phyloP scores from a whole-genome alignment of 2,797 vertebrate species.

The Phoxinus dragarum region DNA sequence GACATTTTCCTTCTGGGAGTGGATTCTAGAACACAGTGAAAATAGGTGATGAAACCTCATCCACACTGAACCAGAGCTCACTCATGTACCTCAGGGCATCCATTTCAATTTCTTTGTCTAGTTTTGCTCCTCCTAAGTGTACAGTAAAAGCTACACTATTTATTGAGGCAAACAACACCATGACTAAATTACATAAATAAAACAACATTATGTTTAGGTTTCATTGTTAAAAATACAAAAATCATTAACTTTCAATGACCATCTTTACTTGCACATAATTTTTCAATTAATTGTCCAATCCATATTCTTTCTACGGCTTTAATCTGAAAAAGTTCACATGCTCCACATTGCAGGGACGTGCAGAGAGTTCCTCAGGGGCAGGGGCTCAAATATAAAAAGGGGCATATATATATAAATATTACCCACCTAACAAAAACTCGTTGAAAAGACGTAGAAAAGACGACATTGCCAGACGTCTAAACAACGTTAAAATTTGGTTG shows the following conservation, averaged over 20 bases:
- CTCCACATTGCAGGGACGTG: neutral
- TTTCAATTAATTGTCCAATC: neutral
- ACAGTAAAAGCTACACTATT: neutral
- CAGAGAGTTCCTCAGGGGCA: too few relatives aligned
- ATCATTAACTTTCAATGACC: neutral
- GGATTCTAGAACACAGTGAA: slow-evolving; percentile 23
- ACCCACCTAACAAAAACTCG: too few relatives aligned
- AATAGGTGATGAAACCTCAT: slow-evolving; percentile 34
- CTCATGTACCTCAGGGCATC: neutral
- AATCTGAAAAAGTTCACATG: neutral
- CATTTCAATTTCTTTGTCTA: neutral
- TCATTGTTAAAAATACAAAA: neutral
- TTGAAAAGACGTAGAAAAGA: too few relatives aligned
- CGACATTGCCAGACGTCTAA: too few relatives aligned
- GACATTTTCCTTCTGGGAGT: slow-evolving; percentile 28
- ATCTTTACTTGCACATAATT: neutral
- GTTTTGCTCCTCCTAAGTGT: neutral
- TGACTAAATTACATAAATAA: neutral
- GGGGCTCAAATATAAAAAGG: too few relatives aligned
- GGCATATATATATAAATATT: too few relatives aligned
- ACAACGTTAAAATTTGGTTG: too few relatives aligned
- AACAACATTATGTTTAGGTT: neutral
- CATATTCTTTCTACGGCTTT: neutral
- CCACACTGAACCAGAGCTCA: slow-evolving; percentile 8
- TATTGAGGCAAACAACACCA: neutral